phyloP scores from a whole-genome alignment of 1,140 invertebrate species.

The Heliconius melpomene region DNA sequence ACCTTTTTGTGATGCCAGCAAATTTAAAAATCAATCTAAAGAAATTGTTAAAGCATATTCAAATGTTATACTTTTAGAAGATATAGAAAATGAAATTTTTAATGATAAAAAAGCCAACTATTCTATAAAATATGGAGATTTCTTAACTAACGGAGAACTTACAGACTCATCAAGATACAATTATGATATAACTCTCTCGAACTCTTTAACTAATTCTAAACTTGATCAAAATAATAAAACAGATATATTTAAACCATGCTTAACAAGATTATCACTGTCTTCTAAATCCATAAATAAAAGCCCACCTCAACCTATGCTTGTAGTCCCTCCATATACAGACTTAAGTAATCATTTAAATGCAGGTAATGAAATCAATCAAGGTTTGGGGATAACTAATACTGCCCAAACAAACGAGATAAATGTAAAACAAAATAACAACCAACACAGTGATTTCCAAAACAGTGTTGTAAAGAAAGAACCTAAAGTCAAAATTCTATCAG shows the following conservation, averaged over 20 bases:
- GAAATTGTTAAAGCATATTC: conserved; percentile 42
- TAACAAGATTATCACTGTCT: conserved; percentile 16
- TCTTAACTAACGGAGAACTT: conserved; percentile 63
- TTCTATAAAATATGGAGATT: conserved; percentile 69
- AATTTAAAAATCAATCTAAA: conserved; percentile 39
- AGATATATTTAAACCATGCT: conserved; percentile 18
- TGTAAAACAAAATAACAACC: conserved; percentile 9
- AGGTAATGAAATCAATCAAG: conserved; percentile 20
- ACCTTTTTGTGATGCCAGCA: conserved; percentile 63
- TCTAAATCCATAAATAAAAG: conserved; percentile 38
- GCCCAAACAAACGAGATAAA: not conserved
- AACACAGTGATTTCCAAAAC: not conserved
- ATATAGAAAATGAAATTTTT: conserved; percentile 65
- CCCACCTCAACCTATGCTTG: conserved; percentile 38
- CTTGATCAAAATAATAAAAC: not conserved
- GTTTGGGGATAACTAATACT: conserved; percentile 6
- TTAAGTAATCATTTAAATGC: conserved; percentile 30
- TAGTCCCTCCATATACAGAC: conserved; percentile 41
- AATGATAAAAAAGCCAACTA: conserved; percentile 67
- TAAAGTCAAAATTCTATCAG: conserved; percentile 57
- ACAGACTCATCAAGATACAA: conserved; percentile 41
- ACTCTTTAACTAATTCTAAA: not conserved
- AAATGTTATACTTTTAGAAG: conserved; percentile 53
- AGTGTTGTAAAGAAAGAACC: conserved; percentile 36
- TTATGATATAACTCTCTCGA: not conserved